These are phyloP conservation scores for Rhinolophus sinicus DNA, from an alignment of 2,113 vertebrate species.

Conservation along the genomic window DNA sequence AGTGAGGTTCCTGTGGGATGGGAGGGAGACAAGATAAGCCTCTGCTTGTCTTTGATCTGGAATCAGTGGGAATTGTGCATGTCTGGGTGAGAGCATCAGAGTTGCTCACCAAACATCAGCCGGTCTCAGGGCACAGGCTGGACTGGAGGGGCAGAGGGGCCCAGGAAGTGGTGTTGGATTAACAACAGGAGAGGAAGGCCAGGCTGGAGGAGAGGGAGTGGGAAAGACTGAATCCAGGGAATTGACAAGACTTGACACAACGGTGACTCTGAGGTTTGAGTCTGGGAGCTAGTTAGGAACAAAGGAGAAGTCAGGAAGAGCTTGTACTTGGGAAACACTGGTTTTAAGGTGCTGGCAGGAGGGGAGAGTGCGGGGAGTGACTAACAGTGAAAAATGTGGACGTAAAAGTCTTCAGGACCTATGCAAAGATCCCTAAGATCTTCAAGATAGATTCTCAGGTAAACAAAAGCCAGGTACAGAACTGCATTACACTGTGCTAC, in stretches of 20 bases:
- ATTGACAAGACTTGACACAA: not conserved
- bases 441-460: not conserved
- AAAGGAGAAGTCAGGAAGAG: not conserved
- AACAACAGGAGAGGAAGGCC: not conserved
- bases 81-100: not conserved
- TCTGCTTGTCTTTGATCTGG: not conserved
- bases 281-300: not conserved
- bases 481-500: not conserved
- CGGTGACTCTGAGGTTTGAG: not conserved
- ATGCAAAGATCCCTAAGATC: not conserved
- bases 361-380: not conserved
- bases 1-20: not conserved
- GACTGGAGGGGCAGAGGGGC: too few relatives aligned
- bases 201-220: not conserved
- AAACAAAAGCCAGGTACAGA: not conserved
- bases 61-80: not conserved
- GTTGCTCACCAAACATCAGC: not conserved
- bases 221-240: not conserved
- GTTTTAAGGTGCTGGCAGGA: not conserved
- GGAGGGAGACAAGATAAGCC: not conserved
- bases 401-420: not conserved
- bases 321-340: not conserved
- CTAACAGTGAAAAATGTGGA: not conserved
- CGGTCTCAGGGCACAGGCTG: not conserved
- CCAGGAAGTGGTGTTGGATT: not conserved